These are phyloP conservation scores for Aphelinus atriplicis DNA, from an alignment of 1,140 invertebrate genomes.

Conservation along the genomic window DNA sequence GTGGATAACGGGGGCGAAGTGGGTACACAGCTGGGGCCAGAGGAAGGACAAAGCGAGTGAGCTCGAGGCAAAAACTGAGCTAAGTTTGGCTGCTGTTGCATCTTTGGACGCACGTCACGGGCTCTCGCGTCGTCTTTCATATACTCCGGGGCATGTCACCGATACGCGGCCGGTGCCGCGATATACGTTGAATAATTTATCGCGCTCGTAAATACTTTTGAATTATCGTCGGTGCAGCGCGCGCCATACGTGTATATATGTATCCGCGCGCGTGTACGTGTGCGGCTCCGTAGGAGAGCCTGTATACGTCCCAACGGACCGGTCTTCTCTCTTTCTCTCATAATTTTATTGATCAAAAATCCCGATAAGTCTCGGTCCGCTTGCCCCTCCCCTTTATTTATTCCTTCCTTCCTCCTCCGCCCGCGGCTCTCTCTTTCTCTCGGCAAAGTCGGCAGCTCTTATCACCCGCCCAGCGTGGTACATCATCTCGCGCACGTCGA, in stretches of 20 bases:
- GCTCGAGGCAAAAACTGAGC: too few species aligned
- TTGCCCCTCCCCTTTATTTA: too few species aligned
- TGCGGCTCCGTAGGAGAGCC: not conserved
- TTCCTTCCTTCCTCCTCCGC: not conserved
- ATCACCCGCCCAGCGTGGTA: constrained; percentile 22
- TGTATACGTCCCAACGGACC: constrained; percentile 4
- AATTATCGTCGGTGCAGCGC: constrained; percentile 44
- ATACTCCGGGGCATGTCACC: constrained; percentile 41
- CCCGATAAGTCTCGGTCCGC: constrained; percentile 43
- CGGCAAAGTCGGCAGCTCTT: not conserved
- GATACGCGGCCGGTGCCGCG: constrained; percentile 24
- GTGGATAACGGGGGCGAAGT: too few species aligned
- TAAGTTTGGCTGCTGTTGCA: too few species aligned
- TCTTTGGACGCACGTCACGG: constrained; percentile 30
- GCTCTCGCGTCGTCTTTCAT: constrained; percentile 37
- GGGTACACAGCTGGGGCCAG: too few species aligned
- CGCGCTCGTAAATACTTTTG: constrained; percentile 54
- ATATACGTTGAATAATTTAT: constrained; percentile 49
- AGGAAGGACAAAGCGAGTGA: too few species aligned
- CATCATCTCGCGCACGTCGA: constrained; percentile 31
- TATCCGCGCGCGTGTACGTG: constrained; percentile 13
- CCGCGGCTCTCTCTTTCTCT: not conserved
- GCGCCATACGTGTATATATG: constrained; percentile 26
- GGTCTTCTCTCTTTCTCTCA: constrained; percentile 47
- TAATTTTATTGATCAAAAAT: constrained; percentile 54